Percentiles rank a stretch among this genome's conserved stretches.
Evolutionary conservation across 2,888 invertebrate genomes (phyloP).

Genomic region (Drosophila quasianomalipes): DNA sequence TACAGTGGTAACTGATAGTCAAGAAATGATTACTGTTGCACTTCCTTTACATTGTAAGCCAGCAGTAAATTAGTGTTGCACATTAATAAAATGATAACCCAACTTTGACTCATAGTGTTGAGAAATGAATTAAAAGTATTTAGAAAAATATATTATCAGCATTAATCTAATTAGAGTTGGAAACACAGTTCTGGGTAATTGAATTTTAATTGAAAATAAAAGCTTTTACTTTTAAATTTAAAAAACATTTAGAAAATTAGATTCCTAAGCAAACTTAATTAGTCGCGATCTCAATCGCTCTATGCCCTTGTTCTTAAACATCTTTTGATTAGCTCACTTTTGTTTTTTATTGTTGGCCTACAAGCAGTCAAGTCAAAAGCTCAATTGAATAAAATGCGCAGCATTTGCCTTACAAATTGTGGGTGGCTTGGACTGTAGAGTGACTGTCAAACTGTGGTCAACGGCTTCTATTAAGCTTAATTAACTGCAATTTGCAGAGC

Average conservation of each 20-base stretch:
- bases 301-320: not conserved
- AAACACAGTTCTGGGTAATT: not conserved
- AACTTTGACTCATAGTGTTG: not conserved
- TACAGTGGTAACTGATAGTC: not conserved
- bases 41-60: constrained; percentile 14
- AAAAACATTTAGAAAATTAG: not conserved
- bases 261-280: not conserved
- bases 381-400: constrained; percentile 60
- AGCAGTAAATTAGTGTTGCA: not conserved
- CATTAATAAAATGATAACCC: not conserved
- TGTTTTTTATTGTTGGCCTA: not conserved
- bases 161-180: not conserved
- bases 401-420: constrained; percentile 37
- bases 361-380: constrained; percentile 66
- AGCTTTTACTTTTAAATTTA: not conserved
- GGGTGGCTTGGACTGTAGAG: constrained; percentile 32
- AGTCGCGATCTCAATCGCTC: not conserved
- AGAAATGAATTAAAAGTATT: not conserved
- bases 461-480: constrained; percentile 71
- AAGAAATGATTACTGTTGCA: not conserved
- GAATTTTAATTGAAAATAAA: not conserved
- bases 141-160: not conserved
- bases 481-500: constrained; percentile 70
- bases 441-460: constrained; percentile 60
- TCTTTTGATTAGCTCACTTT: not conserved